phyloP scores from a whole-genome alignment of 2,113 vertebrate species.

The Onychostruthus taczanowskii region DNA sequence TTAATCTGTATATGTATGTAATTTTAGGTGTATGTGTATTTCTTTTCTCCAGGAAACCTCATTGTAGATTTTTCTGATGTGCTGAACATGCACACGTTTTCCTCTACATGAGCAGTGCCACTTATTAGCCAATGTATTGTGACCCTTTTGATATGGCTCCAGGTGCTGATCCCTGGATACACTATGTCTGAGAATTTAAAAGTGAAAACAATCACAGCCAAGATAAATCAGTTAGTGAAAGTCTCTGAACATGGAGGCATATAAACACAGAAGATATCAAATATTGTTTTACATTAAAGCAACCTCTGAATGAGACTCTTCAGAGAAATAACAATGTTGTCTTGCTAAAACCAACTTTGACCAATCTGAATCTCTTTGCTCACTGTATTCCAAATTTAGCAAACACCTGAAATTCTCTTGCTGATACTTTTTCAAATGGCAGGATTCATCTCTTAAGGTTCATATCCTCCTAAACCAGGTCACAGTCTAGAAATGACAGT shows the following conservation, averaged over 20 bases:
- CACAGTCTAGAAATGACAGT: background rate
- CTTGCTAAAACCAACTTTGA: background rate
- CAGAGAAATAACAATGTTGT: background rate
- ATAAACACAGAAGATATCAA: background rate
- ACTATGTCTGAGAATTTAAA: background rate
- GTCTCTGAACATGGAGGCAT: rapidly evolving
- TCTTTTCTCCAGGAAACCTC: background rate
- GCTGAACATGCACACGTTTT: background rate
- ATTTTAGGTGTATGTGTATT: background rate
- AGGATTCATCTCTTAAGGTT: background rate
- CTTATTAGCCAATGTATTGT: background rate
- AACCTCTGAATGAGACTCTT: background rate
- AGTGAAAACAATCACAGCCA: background rate
- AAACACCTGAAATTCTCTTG: background rate
- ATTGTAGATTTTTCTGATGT: background rate
- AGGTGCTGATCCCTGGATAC: background rate
- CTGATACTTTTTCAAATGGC: background rate
- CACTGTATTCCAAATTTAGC: background rate
- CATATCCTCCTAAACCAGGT: background rate
- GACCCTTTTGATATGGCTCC: background rate
- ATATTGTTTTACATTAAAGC: background rate
- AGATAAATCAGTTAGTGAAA: background rate
- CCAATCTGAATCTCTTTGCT: background rate
- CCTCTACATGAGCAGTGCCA: background rate
- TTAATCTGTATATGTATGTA: background rate